Conservation (phyloP, 92 coral and sea anemone species). For the Muricea muricata region DNA sequence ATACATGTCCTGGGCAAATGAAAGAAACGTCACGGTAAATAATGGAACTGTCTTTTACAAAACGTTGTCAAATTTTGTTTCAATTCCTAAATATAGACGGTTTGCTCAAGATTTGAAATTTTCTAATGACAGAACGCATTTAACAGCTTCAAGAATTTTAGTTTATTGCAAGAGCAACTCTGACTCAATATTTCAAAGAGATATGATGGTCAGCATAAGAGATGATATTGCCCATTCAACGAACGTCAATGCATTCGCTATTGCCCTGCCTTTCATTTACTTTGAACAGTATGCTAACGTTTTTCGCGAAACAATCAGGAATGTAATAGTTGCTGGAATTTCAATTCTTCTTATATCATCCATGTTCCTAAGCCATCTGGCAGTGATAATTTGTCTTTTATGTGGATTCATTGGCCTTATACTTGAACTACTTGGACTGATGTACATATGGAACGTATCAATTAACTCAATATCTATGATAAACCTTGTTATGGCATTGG, state of each 20-base stretch:
- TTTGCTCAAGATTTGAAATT: constrained; percentile 8
- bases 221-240: constrained; percentile 15
- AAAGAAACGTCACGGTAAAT: neutral
- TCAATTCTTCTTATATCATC: constrained; percentile 67
- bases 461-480: constrained; percentile 69
- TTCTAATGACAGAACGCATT: neutral
- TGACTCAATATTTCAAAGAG: neutral
- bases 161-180: neutral
- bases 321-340: constrained; percentile 66
- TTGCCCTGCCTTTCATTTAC: constrained; percentile 58
- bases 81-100: constrained; percentile 29
- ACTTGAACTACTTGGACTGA: constrained; percentile 72
- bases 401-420: constrained; percentile 65
- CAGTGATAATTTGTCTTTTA: constrained; percentile 57
- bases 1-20: constrained; percentile 40
- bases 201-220: constrained; percentile 20
- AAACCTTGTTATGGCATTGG: constrained; percentile 64
- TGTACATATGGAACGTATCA: constrained; percentile 73
- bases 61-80: constrained; percentile 17
- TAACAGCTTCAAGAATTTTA: constrained; percentile 33
- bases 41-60: neutral
- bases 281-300: constrained; percentile 74
- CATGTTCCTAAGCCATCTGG: constrained; percentile 60
- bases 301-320: constrained; percentile 55
- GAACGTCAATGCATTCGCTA: constrained; percentile 48